Percentiles rank a stretch among this genome's conserved stretches.
These are phyloP conservation scores for Myiotriccus ornatus DNA, from an alignment of 2,797 vertebrate species.

Conservation along the genomic window DNA sequence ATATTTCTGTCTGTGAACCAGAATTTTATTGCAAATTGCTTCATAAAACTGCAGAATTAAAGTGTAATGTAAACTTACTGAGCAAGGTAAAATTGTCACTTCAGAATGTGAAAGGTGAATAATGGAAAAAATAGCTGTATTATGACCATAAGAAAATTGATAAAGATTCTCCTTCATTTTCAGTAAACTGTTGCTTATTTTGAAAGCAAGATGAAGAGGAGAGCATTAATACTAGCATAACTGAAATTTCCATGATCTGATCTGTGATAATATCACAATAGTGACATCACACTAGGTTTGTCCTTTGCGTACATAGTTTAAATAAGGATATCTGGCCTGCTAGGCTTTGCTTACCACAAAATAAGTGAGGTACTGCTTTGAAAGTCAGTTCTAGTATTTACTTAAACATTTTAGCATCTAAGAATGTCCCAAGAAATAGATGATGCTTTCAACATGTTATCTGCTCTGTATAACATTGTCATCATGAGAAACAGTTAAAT, in stretches of 20 bases:
- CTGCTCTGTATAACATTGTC: slow-evolving; percentile 23
- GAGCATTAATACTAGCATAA: neutral
- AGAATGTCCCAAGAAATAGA: neutral
- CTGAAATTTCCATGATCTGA: neutral
- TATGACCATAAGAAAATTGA: neutral
- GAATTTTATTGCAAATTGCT: neutral
- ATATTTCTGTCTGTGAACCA: neutral
- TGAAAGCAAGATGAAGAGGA: neutral
- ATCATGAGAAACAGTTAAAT: slow-evolving; percentile 36
- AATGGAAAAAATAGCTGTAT: neutral
- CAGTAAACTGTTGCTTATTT: neutral
- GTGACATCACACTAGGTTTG: neutral
- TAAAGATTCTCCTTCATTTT: neutral
- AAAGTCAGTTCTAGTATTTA: neutral
- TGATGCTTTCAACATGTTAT: neutral
- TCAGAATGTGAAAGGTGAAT: neutral
- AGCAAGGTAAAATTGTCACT: neutral
- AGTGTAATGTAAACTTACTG: neutral
- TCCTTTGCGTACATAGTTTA: neutral
- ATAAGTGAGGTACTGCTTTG: neutral
- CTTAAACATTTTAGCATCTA: neutral
- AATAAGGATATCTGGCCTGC: neutral
- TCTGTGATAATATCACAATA: neutral
- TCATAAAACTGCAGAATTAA: neutral
- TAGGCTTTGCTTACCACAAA: neutral